phyloP scores from a whole-genome alignment of 2,113 vertebrate genomes.

The Takifugu bimaculatus region DNA sequence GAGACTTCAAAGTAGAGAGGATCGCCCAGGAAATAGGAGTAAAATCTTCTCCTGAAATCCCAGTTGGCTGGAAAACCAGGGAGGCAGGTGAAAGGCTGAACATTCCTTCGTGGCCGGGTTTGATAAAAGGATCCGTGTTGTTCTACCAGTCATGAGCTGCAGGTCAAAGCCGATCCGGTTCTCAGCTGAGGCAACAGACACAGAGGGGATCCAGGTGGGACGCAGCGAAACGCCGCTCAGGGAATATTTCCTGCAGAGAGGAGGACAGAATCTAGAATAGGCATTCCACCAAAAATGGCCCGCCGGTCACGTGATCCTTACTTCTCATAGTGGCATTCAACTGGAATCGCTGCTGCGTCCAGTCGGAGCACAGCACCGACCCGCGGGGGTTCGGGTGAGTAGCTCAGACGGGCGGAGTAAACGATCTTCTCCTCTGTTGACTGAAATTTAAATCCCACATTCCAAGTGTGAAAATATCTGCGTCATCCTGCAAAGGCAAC shows the following conservation, averaged over 20 bases:
- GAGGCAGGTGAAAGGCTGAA: accelerated
- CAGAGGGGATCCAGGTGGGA: conserved; percentile 58
- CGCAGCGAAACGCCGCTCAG: conserved; percentile 46
- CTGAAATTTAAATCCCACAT: conserved; percentile 30
- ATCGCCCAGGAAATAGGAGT: conserved; percentile 62
- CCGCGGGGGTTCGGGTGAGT: conserved; percentile 54
- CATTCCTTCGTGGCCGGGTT: background rate
- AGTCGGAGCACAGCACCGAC: conserved; percentile 50
- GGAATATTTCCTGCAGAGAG: conserved; percentile 45
- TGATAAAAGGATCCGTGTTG: background rate
- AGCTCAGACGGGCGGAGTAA: conserved; percentile 63
- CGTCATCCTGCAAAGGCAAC: too few species aligned
- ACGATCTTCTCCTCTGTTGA: conserved; percentile 57
- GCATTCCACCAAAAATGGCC: background rate
- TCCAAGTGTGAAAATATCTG: too few species aligned
- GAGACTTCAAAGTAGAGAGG: conserved; percentile 57
- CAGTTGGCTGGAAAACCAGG: conserved; percentile 51
- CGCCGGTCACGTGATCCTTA: conserved; percentile 16
- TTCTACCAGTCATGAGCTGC: conserved; percentile 61
- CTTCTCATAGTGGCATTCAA: conserved; percentile 71
- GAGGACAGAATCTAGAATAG: background rate
- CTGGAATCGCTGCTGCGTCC: conserved; percentile 47
- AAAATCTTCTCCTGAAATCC: conserved; percentile 45
- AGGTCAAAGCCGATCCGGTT: conserved; percentile 58
- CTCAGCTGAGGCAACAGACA: conserved; percentile 15